These are phyloP conservation scores for Ailuropoda melanoleuca DNA, from an alignment of 2,113 vertebrate species.

Conservation along the genomic window DNA sequence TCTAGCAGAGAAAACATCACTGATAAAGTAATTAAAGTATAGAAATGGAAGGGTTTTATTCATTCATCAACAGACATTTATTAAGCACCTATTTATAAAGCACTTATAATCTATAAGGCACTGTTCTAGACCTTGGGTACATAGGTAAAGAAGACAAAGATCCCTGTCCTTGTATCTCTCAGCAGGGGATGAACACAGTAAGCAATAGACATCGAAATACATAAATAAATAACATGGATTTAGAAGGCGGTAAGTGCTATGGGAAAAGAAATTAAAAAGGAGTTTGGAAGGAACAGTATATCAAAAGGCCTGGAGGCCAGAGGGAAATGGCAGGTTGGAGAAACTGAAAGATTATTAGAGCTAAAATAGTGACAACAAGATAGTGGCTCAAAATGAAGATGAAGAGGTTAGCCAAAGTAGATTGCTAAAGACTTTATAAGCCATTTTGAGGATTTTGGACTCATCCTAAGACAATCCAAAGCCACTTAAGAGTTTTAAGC, in stretches of 20 bases:
- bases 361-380: neutral
- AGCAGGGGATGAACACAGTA: neutral
- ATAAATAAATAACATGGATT: neutral
- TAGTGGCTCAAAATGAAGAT: neutral
- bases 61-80: neutral
- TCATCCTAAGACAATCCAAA: slow-evolving; percentile 12
- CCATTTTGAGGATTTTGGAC: slow-evolving; percentile 36
- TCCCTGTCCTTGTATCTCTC: neutral
- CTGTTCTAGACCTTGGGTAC: neutral
- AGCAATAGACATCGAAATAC: neutral
- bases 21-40: neutral
- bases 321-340: neutral
- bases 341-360: neutral
- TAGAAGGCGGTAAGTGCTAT: neutral
- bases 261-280: neutral
- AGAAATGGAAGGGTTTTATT: neutral
- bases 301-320: neutral
- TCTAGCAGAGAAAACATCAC: neutral
- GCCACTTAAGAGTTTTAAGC: slow-evolving; percentile 36
- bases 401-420: neutral
- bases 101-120: neutral
- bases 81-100: neutral
- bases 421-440: neutral
- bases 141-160: neutral
- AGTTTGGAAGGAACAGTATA: neutral